Percentiles rank a stretch among this genome's conserved stretches.
Conservation (phyloP, 2,888 invertebrate species). For the Eulithis testata region DNA sequence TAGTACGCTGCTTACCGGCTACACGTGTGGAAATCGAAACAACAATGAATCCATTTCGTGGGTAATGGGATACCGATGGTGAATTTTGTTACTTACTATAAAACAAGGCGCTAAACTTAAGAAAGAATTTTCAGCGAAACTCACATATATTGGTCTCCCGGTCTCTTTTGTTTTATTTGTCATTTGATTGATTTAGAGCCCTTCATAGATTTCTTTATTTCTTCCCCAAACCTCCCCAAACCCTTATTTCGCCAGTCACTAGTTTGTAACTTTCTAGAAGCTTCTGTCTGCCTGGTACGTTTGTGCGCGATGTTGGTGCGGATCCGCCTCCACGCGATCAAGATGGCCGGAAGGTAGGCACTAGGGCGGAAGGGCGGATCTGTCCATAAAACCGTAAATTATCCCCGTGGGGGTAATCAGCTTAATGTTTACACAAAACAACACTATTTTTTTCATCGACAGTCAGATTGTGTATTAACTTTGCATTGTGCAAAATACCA, state of each 20-base stretch:
- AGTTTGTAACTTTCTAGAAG: conserved; percentile 39
- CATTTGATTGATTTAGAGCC: too few relatives aligned
- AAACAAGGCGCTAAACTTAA: too few relatives aligned
- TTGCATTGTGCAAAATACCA: too few relatives aligned
- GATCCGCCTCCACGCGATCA: conserved; percentile 62
- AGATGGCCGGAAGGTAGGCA: conserved; percentile 48
- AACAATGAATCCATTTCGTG: neutral
- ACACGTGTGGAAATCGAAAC: neutral
- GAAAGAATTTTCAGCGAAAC: too few relatives aligned
- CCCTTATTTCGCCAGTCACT: neutral
- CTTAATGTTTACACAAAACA: too few relatives aligned
- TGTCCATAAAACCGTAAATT: neutral
- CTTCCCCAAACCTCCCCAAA: neutral
- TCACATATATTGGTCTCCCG: too few relatives aligned
- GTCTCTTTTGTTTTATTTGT: too few relatives aligned
- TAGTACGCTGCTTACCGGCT: neutral
- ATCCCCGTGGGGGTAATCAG: too few relatives aligned
- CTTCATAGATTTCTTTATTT: neutral
- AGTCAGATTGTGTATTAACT: neutral
- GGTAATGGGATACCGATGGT: too few relatives aligned
- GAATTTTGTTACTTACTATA: too few relatives aligned
- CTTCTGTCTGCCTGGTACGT: conserved; percentile 60
- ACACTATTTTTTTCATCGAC: neutral
- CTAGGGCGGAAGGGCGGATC: conserved; percentile 35
- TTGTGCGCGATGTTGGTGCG: conserved; percentile 61